Percentiles rank a stretch among this genome's conserved stretches.
Evolutionary conservation across 1,140 invertebrate genomes (phyloP).

Genomic region (Dolichoris vasculosae): DNA sequence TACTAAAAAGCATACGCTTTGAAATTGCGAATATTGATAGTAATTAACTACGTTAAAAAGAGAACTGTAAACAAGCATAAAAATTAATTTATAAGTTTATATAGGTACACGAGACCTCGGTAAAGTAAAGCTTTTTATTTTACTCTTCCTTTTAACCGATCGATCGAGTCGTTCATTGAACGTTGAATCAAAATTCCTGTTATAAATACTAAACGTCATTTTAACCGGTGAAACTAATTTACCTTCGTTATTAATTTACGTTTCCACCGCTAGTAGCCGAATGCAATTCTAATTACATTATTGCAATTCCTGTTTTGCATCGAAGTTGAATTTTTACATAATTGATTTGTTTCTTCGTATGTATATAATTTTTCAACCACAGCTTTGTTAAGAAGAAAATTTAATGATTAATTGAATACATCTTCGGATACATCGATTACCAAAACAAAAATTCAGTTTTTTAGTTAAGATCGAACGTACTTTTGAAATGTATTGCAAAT

Average conservation of each 20-base stretch:
- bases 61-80: neutral
- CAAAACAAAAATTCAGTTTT: neutral
- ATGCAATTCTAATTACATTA: constrained; percentile 14
- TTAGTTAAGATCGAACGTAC: neutral
- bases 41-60: neutral
- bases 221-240: constrained; percentile 25
- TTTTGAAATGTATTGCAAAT: neutral
- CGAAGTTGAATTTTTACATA: constrained; percentile 11
- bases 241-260: constrained; percentile 31
- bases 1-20: neutral
- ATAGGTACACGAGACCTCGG: neutral
- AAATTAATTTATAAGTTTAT: constrained; percentile 22
- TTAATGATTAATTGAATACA: neutral
- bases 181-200: constrained; percentile 24
- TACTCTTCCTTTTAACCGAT: neutral
- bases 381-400: neutral
- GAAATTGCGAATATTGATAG: neutral
- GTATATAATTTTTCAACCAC: neutral
- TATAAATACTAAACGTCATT: constrained; percentile 10
- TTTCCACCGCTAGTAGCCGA: neutral
- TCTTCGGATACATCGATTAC: neutral
- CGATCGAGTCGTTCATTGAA: constrained; percentile 1
- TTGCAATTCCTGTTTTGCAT: neutral
- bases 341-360: neutral
- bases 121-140: neutral